Evolutionary conservation across 2,888 invertebrate species (phyloP), one percentile per base, ranked within the genome.

Genomic region (Hydrotaea diabolus): DNA sequence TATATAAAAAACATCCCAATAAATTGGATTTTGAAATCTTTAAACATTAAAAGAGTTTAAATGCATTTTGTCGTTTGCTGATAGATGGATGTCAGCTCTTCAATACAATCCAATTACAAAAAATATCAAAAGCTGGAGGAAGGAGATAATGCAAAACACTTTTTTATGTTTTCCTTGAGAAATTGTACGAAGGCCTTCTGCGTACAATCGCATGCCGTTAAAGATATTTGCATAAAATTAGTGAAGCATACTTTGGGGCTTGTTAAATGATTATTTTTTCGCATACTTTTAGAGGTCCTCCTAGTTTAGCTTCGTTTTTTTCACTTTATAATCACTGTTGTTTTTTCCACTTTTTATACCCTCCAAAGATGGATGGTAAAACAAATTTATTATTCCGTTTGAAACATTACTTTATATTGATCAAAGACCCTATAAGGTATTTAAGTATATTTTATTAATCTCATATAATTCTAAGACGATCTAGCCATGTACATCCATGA

Each of bases 211-310:
- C 69, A 57, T 59, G 53, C 36, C 39, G 62, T 79, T 53, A 64
- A 73, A 53, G 57, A 26, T 26, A 80, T 80, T 80, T 53, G 39
- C 80, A 80, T 80, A 80, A 62, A 76, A 71, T 80, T 76, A 80
- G 43, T 72, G 62, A 72, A 80, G 75, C 71, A 62, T 71, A 75
- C 53, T 62, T 69, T 62, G 69, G 17, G 71, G 69, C 71, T 75
- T 21, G 13, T 75, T 57, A 23, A 75, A 71, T 75, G 75, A 71
- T 76, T 76, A 76, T 72, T 71, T 73, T 11, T 62, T 15, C 2
- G 43, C 23, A 74, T 46, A 49, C 55, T 21, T 53, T 49, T 49
- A 62, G 31, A 2, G 71, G 26, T 49, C 9, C 3, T n/a, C n/a
- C n/a, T n/a, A n/a, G n/a, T n/a, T n/a, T n/a, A n/a, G n/a, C n/a